Percentiles rank a stretch among this genome's conserved stretches.
phyloP scores from a whole-genome alignment of 2,888 invertebrate species.

The Idaea biselata region DNA sequence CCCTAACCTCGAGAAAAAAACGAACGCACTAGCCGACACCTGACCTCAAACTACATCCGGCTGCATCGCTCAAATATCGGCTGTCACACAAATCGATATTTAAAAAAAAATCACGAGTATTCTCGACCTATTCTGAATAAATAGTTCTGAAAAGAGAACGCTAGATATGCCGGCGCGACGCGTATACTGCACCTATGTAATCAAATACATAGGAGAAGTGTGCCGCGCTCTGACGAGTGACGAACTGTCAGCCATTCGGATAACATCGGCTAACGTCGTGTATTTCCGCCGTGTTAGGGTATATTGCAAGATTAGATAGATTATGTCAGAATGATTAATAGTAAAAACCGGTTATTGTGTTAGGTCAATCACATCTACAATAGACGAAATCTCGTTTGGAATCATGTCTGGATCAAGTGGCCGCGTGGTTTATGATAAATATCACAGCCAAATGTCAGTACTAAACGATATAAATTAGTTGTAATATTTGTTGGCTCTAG shows the following conservation, averaged over 20 bases:
- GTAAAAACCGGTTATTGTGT: conserved; percentile 56
- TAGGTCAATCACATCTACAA: conserved; percentile 62
- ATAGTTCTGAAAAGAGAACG: conserved; percentile 52
- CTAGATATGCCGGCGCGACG: conserved; percentile 59
- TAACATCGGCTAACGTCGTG: conserved; percentile 50
- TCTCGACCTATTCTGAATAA: conserved; percentile 52
- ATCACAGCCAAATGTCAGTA: conserved; percentile 11
- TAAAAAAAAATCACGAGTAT: conserved; percentile 44
- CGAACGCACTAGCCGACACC: conserved; percentile 31
- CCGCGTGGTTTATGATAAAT: conserved; percentile 35
- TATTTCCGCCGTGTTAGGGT: conserved; percentile 38
- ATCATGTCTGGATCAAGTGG: conserved; percentile 38
- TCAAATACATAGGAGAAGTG: conserved; percentile 66
- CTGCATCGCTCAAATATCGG: conserved; percentile 47
- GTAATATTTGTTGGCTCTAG: not conserved
- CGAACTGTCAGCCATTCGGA: conserved; percentile 72
- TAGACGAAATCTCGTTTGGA: conserved; percentile 37
- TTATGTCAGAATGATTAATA: conserved; percentile 67
- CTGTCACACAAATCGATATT: conserved; percentile 45
- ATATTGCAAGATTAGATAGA: conserved; percentile 60
- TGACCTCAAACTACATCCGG: conserved; percentile 48
- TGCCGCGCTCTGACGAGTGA: conserved; percentile 71
- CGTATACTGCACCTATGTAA: conserved; percentile 66
- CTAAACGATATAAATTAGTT: conserved; percentile 2
- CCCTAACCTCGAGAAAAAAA: conserved; percentile 44